Base-by-base conservation (phyloP, 2,797 vertebrate genomes). In the Lycodopsis pacificus region DNA sequence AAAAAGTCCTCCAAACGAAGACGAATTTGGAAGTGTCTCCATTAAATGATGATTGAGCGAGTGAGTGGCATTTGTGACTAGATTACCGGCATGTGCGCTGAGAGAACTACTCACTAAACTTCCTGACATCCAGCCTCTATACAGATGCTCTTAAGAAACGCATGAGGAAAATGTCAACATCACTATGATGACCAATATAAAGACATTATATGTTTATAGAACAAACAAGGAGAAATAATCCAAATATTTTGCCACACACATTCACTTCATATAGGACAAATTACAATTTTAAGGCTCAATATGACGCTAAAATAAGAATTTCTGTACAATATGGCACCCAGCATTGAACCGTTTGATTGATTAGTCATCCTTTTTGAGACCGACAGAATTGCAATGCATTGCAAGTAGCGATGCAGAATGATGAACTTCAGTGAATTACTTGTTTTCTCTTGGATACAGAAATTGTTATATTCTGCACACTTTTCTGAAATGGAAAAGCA, bases 1-100 rank as follows among this genome's bases (percentile, higher is more conserved):
- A 82, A 91, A 34, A 34, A 86, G 87, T 86, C 77, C 70, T 83
- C 20, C 4, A 71, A 73, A 76, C 77, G n/a, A 66, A 49, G 68
- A 69, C 7, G 70, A 76, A 76, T 81, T 58, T n/a, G 34, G 48
- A 77, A 65, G 74, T 46, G 44, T 68, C 76, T 79, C 32, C 44
- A 62, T 74, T 68, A 53, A 81, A 58, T 53, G 57, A 64, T 65
- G 64, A 84, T 25, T 84, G 68, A 73, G 80, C 44, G 77, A 77
- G 61, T 69, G 40, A 76, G 63, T 25, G 34, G 64, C 53, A 58
- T 79, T 79, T 76, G 17, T 30, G 22, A 64, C 40, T n/a, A 44
- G 76, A 77, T 78, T 44, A 74, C 3, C 2, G 46, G 63, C 14
- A 54, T 53, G 58, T 71, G 27, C 22, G 22, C 54, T 14, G 15